These are phyloP conservation scores for Schizothorax lantsangensis DNA, from an alignment of 2,797 vertebrate genomes.

Conservation along the genomic window DNA sequence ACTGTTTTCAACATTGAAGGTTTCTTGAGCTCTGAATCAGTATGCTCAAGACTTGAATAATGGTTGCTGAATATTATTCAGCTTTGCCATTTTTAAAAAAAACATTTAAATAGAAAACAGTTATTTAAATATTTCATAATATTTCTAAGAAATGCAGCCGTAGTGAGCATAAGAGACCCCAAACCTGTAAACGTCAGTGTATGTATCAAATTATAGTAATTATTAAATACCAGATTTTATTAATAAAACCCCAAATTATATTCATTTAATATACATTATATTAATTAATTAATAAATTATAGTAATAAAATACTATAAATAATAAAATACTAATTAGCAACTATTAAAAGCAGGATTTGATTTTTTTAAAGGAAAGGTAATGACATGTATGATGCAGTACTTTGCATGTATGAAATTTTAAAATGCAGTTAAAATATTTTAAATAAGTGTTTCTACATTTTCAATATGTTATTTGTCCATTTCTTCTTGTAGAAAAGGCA, in stretches of 20 bases:
- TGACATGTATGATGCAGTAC: background rate
- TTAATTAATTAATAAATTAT: background rate
- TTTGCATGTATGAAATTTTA: background rate
- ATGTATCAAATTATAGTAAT: background rate
- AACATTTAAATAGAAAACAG: background rate
- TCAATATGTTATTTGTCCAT: background rate
- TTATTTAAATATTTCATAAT: background rate
- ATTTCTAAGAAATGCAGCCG: background rate
- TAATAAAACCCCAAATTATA: background rate
- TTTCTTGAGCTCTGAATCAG: background rate
- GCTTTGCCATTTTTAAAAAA: background rate
- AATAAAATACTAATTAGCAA: background rate
- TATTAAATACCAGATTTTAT: background rate
- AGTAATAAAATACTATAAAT: background rate
- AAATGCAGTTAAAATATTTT: background rate
- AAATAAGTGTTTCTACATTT: background rate
- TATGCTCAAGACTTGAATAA: background rate
- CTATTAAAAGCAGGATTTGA: background rate
- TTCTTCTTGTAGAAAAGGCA: background rate
- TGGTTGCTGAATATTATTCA: no score
- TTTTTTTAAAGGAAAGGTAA: background rate
- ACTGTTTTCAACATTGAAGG: background rate
- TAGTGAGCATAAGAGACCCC: background rate
- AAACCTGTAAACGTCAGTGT: background rate
- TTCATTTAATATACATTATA: background rate